These are phyloP conservation scores for Molorchus minor DNA, from an alignment of 2,888 invertebrate species.

Conservation along the genomic window DNA sequence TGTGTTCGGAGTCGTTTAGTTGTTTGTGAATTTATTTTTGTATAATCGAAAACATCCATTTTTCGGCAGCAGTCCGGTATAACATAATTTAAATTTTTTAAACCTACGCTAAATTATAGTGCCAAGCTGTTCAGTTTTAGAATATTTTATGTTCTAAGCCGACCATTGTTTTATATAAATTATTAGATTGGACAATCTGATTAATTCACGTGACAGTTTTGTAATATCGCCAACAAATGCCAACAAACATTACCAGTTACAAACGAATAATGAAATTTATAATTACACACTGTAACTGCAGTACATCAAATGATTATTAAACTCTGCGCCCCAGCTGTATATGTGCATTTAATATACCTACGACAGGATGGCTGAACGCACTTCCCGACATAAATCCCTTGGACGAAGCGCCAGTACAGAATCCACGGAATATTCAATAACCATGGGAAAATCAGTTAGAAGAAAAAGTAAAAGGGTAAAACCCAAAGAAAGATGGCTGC, in stretches of 20 bases:
- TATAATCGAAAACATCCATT: constrained; percentile 20
- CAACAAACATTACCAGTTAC: constrained; percentile 12
- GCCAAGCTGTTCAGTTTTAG: constrained; percentile 49
- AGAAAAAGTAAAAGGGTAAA: constrained; percentile 62
- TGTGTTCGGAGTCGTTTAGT: constrained; percentile 3
- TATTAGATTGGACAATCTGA: constrained; percentile 32
- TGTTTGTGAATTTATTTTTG: constrained; percentile 12
- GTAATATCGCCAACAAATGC: constrained; percentile 31
- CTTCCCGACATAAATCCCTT: constrained; percentile 48
- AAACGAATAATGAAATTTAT: constrained; percentile 19
- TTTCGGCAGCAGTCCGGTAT: constrained; percentile 17
- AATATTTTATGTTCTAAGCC: constrained; percentile 40
- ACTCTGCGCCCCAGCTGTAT: constrained; percentile 24
- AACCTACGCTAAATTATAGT: constrained; percentile 44
- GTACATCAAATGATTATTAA: constrained; percentile 34
- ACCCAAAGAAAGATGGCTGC: constrained; percentile 83
- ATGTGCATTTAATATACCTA: constrained; percentile 20
- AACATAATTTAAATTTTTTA: constrained; percentile 39
- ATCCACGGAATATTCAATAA: constrained; percentile 61
- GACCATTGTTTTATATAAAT: constrained; percentile 44
- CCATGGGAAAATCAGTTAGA: constrained; percentile 68
- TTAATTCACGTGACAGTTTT: constrained; percentile 27
- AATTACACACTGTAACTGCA: constrained; percentile 19
- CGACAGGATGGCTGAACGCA: constrained; percentile 51
- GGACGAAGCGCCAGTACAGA: constrained; percentile 63